Evolutionary conservation across 2,888 invertebrate species (phyloP).

Genomic region (Druceiella hillmani): DNA sequence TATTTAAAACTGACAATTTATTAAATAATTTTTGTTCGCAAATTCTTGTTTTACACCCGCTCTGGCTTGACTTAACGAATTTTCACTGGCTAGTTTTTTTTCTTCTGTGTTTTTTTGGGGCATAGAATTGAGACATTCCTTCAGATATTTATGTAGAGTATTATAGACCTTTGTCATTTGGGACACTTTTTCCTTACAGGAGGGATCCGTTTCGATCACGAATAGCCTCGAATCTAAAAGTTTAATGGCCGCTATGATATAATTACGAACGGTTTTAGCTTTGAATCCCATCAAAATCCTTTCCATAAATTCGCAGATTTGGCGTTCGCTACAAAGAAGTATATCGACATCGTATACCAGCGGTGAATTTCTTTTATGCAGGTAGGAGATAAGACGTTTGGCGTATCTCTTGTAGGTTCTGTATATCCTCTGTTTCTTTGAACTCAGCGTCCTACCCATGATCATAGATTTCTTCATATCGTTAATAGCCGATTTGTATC

Average conservation of each 20-base stretch:
- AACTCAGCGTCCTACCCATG: slow-evolving; percentile 43
- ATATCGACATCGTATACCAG: slow-evolving; percentile 49
- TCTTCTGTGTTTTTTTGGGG: slow-evolving; percentile 20
- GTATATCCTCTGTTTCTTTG: slow-evolving; percentile 46
- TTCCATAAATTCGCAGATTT: slow-evolving; percentile 46
- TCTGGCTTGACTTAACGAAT: not conserved
- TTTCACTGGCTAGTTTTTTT: too few species aligned
- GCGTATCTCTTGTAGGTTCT: slow-evolving; percentile 48
- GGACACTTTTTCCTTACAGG: slow-evolving; percentile 47
- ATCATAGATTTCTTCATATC: slow-evolving; percentile 53
- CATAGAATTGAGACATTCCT: slow-evolving; percentile 32
- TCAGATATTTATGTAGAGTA: slow-evolving; percentile 40
- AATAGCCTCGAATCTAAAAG: slow-evolving; percentile 46
- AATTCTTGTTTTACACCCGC: not conserved
- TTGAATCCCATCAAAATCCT: slow-evolving; percentile 46
- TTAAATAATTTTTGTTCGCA: too few species aligned
- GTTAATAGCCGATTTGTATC: slow-evolving; percentile 50
- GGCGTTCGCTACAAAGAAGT: slow-evolving; percentile 43
- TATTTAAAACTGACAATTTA: too few species aligned
- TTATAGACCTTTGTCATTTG: slow-evolving; percentile 49
- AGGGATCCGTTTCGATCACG: slow-evolving; percentile 46
- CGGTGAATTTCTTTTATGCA: slow-evolving; percentile 48
- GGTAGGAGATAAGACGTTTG: slow-evolving; percentile 43
- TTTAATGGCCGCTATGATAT: slow-evolving; percentile 48
- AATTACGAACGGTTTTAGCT: slow-evolving; percentile 46